Conservation (phyloP, 1,140 invertebrate genomes). For the Drosophila parabipectinata region DNA sequence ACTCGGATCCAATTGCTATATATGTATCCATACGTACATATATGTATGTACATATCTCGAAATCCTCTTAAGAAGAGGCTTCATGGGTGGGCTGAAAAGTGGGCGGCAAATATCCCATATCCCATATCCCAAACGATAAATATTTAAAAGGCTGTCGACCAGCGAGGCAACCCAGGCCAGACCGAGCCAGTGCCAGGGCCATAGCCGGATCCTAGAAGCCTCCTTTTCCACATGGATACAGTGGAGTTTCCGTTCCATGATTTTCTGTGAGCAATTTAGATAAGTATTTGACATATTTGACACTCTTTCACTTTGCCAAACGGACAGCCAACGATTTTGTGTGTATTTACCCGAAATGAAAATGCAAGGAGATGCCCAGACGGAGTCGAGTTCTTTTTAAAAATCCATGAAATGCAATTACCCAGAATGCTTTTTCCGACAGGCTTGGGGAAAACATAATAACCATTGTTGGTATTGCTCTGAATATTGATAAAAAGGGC, state of each 20-base stretch:
- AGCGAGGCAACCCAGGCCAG: not conserved
- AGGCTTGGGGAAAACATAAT: slow-evolving; percentile 46
- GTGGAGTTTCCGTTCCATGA: slow-evolving; percentile 31
- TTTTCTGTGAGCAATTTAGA: slow-evolving; percentile 74
- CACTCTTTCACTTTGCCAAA: slow-evolving; percentile 69
- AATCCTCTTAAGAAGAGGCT: slow-evolving; percentile 5
- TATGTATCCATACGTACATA: not conserved
- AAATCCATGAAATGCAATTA: slow-evolving; percentile 83
- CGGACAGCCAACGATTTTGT: slow-evolving; percentile 51
- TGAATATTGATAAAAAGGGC: slow-evolving; percentile 57
- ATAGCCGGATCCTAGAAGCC: slow-evolving; percentile 6
- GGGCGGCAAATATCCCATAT: slow-evolving; percentile 35
- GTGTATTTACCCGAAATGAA: slow-evolving; percentile 74
- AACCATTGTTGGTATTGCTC: slow-evolving; percentile 74
- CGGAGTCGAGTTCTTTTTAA: slow-evolving; percentile 26
- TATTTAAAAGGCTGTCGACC: slow-evolving; percentile 62
- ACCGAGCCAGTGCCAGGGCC: not conserved
- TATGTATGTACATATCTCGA: not conserved
- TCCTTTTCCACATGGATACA: slow-evolving; percentile 12
- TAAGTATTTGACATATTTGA: slow-evolving; percentile 83
- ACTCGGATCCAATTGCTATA: slow-evolving; percentile 47
- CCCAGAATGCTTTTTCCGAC: slow-evolving; percentile 62
- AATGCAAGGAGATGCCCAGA: slow-evolving; percentile 36
- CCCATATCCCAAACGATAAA: slow-evolving; percentile 55
- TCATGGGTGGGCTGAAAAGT: slow-evolving; percentile 39